A percentile compares a stretch with the other conserved stretches of the same genome.
These are phyloP conservation scores for Eupelmus urozonus DNA, from an alignment of 2,888 invertebrate genomes.

Conservation along the genomic window DNA sequence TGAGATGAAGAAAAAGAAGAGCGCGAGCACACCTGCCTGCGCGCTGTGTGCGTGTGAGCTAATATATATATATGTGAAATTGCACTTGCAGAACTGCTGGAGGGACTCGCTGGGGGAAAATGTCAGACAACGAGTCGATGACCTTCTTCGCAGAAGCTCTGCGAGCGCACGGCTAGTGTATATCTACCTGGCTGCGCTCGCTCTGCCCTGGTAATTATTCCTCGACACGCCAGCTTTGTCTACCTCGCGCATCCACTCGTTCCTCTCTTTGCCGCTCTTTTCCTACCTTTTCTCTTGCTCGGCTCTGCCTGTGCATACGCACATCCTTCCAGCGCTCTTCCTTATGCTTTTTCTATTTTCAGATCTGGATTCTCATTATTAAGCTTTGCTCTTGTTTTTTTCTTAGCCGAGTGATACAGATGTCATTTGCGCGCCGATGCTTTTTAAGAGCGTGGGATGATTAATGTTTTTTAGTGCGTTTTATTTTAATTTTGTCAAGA, in stretches of 20 bases:
- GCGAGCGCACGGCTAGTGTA: no score
- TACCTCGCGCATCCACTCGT: not conserved
- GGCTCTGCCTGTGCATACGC: not conserved
- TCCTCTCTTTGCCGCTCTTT: not conserved
- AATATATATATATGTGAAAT: slow-evolving; percentile 3
- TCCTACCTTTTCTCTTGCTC: not conserved
- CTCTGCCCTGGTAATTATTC: slow-evolving; percentile 43
- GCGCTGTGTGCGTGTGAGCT: not conserved
- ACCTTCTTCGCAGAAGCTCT: slow-evolving; percentile 19
- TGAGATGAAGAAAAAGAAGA: not conserved
- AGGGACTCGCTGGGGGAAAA: not conserved
- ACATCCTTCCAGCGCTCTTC: no score
- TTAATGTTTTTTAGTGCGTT: no score
- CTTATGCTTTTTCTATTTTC: no score
- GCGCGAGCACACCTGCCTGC: not conserved
- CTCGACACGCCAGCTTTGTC: slow-evolving; percentile 32
- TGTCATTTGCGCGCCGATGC: no score
- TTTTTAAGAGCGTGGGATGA: no score
- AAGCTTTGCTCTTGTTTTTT: not conserved
- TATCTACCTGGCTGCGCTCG: not conserved
- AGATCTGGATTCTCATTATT: no score
- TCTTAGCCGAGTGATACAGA: no score
- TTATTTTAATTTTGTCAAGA: no score
- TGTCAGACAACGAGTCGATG: slow-evolving; percentile 33
- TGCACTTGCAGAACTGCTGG: not conserved